These are phyloP conservation scores for Leucosticte australis DNA, from an alignment of 2,113 vertebrate species.

Conservation along the genomic window DNA sequence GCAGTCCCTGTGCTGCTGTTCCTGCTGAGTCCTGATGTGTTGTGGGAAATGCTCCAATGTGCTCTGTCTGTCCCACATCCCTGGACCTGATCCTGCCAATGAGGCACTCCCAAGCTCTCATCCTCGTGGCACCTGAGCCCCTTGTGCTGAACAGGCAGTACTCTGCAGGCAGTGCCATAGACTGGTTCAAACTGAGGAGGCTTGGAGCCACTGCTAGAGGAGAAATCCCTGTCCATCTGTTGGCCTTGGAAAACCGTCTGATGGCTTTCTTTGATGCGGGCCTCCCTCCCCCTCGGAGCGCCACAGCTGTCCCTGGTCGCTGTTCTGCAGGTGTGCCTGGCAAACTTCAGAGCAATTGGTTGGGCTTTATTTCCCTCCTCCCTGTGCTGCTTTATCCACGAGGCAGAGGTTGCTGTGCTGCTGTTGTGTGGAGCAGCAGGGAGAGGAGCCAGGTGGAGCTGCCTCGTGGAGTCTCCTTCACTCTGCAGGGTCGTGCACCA, in stretches of 20 bases:
- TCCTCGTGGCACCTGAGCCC: neutral
- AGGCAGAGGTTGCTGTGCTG: neutral
- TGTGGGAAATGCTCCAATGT: neutral
- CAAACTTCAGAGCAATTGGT: neutral
- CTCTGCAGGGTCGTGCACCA: accelerated
- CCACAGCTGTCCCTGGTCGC: accelerated
- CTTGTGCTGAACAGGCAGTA: neutral
- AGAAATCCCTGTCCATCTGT: neutral
- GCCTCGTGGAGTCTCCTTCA: neutral
- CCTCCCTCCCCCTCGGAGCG: accelerated
- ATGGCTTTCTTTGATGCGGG: accelerated
- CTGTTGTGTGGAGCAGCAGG: neutral
- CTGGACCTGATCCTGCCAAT: neutral
- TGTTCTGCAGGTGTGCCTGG: neutral
- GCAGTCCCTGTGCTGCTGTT: neutral
- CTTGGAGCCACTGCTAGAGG: neutral
- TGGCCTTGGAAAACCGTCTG: neutral
- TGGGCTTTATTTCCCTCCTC: neutral
- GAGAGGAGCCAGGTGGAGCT: neutral
- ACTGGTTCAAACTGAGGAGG: neutral
- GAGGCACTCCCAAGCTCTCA: neutral
- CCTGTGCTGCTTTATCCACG: neutral
- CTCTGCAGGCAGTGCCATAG: neutral
- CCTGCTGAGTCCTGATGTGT: accelerated
- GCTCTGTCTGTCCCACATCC: neutral